Evolutionary conservation across 1,140 invertebrate species (phyloP), one percentile per base, ranked within the genome.

Genomic region (Samia ricini): DNA sequence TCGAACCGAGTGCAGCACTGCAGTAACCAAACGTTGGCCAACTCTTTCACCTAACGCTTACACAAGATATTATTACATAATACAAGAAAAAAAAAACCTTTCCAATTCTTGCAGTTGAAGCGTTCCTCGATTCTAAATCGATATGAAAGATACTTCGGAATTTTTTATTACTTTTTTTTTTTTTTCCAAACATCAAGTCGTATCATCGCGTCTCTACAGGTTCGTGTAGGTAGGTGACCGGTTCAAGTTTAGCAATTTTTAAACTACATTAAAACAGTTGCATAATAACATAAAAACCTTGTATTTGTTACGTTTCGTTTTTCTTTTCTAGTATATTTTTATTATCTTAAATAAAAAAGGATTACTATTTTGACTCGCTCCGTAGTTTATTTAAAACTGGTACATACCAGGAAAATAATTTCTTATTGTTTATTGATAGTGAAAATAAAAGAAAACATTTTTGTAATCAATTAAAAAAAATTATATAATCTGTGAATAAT

Each of bases 31-130:
- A 3, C 12, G 64, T 60, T 66, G 63, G 64, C 65, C 66, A 60
- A 66, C 72, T 86, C 83, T 86, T 86, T 86, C 83, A 86, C 83
- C 72, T 64, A 18, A 19, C 58, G 56, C 69, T 86, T 86, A 84
- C 83, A 83, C 83, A 84, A 86, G 66, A 63, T 59, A 59, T 51
- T 18, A 56, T 86, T 84, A 79, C 76, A 77, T 76, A 86, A 85
- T 60, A n/a, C n/a, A n/a, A n/a, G n/a, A n/a, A n/a, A n/a, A n/a
- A n/a, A n/a, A 51, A 64, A 75, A 79, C 81, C 81, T 84, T 83
- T 86, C 81, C 75, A 82, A 68, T 71, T 42, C 68, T 63, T 74
- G 71, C 74, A 73, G 8, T 52, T 61, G 63, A 24, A 59, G 66
- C 63, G 65, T 56, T 68, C 57, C 71, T 68, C 26, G 59, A 63